Conservation (phyloP, 2,888 invertebrate species). For the Hirtodrosophila histrioides region DNA sequence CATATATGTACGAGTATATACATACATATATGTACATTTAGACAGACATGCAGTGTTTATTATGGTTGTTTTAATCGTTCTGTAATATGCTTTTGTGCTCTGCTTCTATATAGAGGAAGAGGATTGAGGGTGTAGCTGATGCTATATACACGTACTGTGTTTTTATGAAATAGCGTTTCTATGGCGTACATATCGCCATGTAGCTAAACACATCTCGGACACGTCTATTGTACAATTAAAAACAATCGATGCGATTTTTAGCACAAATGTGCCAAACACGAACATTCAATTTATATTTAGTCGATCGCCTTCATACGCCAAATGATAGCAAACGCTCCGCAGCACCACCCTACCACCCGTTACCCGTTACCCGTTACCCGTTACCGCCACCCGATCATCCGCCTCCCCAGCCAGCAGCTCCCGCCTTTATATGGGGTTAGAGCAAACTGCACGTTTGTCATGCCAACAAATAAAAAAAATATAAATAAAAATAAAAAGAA, state of each 20-base stretch:
- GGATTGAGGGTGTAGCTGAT: too few relatives aligned
- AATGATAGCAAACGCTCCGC: conserved; percentile 42
- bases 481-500: too few relatives aligned
- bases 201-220: conserved; percentile 49
- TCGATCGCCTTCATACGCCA: conserved; percentile 72
- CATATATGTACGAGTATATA: too few relatives aligned
- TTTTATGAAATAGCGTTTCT: conserved; percentile 18
- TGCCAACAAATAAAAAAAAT: conserved; percentile 19
- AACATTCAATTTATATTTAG: conserved; percentile 65
- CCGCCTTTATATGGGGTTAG: conserved; percentile 19
- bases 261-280: conserved; percentile 78
- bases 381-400: not conserved
- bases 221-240: conserved; percentile 62
- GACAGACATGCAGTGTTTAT: conserved; percentile 14
- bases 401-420: not conserved
- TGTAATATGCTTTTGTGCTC: not conserved
- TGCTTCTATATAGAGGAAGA: conserved; percentile 1
- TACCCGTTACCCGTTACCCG: not conserved
- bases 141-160: too few relatives aligned
- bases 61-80: conserved; percentile 9
- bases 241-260: conserved; percentile 78
- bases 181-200: conserved; percentile 22
- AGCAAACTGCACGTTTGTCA: conserved; percentile 30
- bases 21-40: not conserved
- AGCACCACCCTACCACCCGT: not conserved